Percentiles rank a stretch among this genome's conserved stretches.
phyloP scores from a whole-genome alignment of 2,113 vertebrate species.

The Choloepus hoffmanni region DNA sequence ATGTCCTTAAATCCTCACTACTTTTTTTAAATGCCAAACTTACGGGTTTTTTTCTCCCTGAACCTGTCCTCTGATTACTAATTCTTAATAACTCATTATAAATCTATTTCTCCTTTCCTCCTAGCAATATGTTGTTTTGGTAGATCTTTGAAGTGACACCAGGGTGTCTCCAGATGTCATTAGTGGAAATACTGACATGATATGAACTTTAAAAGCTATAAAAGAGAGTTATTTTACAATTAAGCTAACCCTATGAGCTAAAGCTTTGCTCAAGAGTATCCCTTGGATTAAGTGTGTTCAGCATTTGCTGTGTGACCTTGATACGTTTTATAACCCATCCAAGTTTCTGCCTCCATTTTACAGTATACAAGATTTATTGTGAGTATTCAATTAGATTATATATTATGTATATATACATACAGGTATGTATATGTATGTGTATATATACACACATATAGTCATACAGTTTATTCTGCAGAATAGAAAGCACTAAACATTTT shows the following conservation, averaged over 20 bases:
- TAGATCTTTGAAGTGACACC: neutral
- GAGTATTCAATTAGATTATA: neutral
- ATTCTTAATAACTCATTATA: constrained; percentile 5
- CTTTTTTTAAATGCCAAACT: neutral
- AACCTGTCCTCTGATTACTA: neutral
- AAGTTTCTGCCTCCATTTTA: constrained; percentile 37
- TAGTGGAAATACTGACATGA: neutral
- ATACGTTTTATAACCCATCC: neutral
- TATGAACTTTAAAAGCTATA: neutral
- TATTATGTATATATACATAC: neutral
- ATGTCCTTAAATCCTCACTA: neutral
- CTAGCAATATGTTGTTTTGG: neutral
- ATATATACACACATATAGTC: neutral
- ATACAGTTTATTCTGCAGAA: neutral
- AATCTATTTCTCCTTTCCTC: neutral
- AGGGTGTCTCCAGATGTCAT: neutral
- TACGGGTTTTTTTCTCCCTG: neutral
- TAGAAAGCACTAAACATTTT: neutral
- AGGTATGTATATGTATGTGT: too few species aligned
- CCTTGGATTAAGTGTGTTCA: neutral
- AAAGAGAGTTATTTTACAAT: neutral
- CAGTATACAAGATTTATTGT: neutral
- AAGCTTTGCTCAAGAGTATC: neutral
- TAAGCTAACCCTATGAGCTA: neutral
- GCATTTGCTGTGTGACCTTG: neutral